Base-by-base conservation (phyloP, 2,113 vertebrate species). In the Oreotragus oreotragus region DNA sequence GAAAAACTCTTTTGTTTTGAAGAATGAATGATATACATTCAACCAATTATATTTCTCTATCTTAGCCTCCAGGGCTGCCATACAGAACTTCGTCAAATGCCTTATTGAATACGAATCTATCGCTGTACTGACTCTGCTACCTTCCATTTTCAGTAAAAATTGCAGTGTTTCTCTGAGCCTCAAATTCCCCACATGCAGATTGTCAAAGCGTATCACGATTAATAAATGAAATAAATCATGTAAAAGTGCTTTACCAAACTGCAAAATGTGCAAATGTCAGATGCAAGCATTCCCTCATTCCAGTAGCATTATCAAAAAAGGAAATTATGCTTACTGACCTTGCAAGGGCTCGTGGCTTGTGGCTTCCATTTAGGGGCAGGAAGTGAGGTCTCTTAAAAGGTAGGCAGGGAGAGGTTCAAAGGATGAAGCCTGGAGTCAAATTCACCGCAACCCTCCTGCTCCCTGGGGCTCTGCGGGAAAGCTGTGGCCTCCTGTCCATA, bases 321-420 rank as follows among this genome's bases (percentile, higher is more conserved):
- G 89, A 97, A 97, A 93, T 93, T 85, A 86, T 92, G 88, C 97
- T 94, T 96, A 96, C 89, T 95, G 95, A 91, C 91, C 91, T 96
- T 93, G 45, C 64, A 93, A 91, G 89, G 83, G 83, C 73, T 84
- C 90, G 86, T 88, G 97, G 85, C 80, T 96, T 96, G 88, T 96
- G 97, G 97, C 93, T 98, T 94, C 83, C 85, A 90, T 58, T 85
- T 91, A 76, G 33, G n/a, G 39, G 45, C 79, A 97, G 94, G 62
- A 94, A 96, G 81, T 0, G 7, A 92, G 60, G 28, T 76, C 83
- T 96, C 91, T 91, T 53, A 66, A 94, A 84, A 95, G 30, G 58
- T 64, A 27, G n/a, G 17, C 30, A 70, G 76, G 36, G 23, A 93
- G 60, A 87, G 39, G 64, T 79, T 86, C 80, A 91, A 85, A 45